phyloP scores from a whole-genome alignment of 2,888 invertebrate genomes.

The Lasioglossum lativentre region DNA sequence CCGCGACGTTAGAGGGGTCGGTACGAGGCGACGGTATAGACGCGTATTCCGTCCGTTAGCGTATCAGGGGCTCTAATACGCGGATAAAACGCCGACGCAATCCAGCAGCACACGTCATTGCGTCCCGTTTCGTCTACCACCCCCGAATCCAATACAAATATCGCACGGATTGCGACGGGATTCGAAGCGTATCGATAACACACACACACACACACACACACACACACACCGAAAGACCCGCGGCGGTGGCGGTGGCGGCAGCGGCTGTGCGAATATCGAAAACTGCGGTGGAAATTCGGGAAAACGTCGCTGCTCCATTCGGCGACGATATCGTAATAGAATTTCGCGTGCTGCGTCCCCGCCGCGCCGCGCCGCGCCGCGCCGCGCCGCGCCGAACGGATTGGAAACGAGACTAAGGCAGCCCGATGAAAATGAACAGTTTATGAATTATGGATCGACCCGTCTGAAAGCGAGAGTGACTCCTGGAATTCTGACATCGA shows the following conservation, averaged over 20 bases:
- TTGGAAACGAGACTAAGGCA: not conserved
- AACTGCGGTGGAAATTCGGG: not conserved
- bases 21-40: too few species aligned
- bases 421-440: not conserved
- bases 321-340: not conserved
- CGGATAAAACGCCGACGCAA: not conserved
- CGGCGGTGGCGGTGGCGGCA: not conserved
- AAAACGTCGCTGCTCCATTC: not conserved
- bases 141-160: not conserved
- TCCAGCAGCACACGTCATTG: not conserved
- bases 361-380: too few species aligned
- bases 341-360: not conserved
- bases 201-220: not conserved
- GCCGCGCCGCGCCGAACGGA: not conserved
- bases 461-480: not conserved
- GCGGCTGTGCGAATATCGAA: not conserved
- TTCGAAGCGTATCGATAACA: conserved; percentile 2
- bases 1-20: not conserved
- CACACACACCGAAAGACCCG: not conserved
- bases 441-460: conserved; percentile 7
- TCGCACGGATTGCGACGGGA: not conserved
- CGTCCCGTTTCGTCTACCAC: not conserved
- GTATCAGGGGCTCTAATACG: not conserved
- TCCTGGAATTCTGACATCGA: not conserved
- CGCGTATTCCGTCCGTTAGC: not conserved